phyloP scores from a whole-genome alignment of 1,140 invertebrate genomes.

The Macrocentrus cingulum region DNA sequence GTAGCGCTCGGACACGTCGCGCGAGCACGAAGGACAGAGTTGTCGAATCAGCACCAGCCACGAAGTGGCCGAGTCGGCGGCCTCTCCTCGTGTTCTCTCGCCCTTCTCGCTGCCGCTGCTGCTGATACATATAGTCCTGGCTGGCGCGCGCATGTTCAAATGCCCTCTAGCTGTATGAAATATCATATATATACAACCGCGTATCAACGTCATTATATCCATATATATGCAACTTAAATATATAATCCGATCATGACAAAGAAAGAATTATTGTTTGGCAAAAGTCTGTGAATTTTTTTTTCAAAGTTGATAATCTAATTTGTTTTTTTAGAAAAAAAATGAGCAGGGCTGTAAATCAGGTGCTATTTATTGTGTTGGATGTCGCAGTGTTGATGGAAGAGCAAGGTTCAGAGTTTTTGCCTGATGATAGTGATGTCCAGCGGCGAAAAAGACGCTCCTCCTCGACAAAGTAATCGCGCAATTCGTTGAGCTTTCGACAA shows the following conservation, averaged over 20 bases:
- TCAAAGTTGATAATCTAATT: too few species aligned
- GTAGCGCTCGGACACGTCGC: background rate
- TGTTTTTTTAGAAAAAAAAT: too few species aligned
- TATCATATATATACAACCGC: background rate
- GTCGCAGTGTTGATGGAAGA: background rate
- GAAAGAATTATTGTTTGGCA: too few species aligned
- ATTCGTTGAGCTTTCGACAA: conserved; percentile 41
- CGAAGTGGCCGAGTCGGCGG: conserved; percentile 21
- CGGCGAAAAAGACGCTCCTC: conserved; percentile 47
- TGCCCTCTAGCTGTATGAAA: background rate
- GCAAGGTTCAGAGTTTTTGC: conserved; percentile 1
- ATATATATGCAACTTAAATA: too few species aligned
- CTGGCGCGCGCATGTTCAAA: conserved; percentile 17
- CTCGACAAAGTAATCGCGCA: conserved; percentile 51
- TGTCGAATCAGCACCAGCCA: conserved; percentile 43
- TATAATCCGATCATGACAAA: too few species aligned
- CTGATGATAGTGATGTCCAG: conserved; percentile 21
- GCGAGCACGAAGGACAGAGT: conserved; percentile 8
- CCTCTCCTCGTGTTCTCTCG: background rate
- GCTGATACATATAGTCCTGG: background rate
- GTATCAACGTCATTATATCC: too few species aligned
- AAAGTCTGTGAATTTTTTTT: too few species aligned
- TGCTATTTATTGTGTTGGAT: conserved; percentile 2
- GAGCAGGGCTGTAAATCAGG: too few species aligned
- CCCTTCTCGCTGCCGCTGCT: background rate